Base-by-base conservation (phyloP, 1,140 invertebrate species). In the Micrasema longulum region DNA sequence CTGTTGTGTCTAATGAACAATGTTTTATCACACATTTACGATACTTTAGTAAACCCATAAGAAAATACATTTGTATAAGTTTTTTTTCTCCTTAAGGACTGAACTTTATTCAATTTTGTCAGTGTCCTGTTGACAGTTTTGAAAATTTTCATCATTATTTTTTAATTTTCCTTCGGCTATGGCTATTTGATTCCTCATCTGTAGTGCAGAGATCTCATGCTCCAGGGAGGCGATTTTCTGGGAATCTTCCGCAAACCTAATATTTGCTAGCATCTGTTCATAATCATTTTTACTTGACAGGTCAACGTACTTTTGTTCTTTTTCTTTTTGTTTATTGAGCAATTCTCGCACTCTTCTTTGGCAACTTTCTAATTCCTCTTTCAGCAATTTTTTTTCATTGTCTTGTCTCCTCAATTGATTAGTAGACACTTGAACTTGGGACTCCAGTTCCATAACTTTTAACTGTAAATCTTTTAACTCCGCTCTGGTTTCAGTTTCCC, bases 391-490 rank as follows among this genome's bases (percentile, higher is more conserved):
- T 74, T 93, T 91, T 76, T 96, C 94, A 47, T 97, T 95, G 76
- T 97, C 95, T 82, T 97, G 94, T 47, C 96, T 86, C 45, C 92
- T 88, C 63, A 97, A 84, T 78, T 97, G 95, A 84, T 97, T 97
- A 11, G 92, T 92, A 47, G 93, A 93, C 0, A 97, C 95, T 80
- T 97, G 94, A 22, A 95, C 95, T 83, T 96, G 94, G 5, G 95
- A 97, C 82, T 98, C 96, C 18, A 97, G 85, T 81, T 98, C 96
- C 96, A 98, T 98, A 0, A 96, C 88, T 82, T 96, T 97, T 11
- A 97, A 88, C 76, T 95, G 89, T 57, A 95, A 86, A 79, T 97
- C 95, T 80, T 97, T 97, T 1, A 97, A 85, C 82, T 97, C 95
- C 7, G 94, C 93, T 3, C 94, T 83, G 14, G 93, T 92, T 79